A percentile compares a stretch with the other conserved stretches of the same genome.
These are phyloP conservation scores for Oryzias melastigma DNA, from an alignment of 2,113 vertebrate species.

Conservation along the genomic window DNA sequence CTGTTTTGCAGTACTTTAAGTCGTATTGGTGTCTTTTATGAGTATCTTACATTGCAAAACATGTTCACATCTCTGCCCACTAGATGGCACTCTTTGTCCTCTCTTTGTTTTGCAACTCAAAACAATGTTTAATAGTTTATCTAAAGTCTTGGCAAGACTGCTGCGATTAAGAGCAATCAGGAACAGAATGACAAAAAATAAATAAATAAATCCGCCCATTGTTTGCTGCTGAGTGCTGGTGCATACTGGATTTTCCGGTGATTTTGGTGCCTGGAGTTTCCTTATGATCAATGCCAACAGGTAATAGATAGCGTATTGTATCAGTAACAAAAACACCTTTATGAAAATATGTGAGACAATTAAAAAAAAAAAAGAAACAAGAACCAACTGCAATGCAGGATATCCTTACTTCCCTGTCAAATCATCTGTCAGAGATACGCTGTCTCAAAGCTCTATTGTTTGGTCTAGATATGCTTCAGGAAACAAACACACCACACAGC, in stretches of 20 bases:
- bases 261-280: conserved; percentile 28
- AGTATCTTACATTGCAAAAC: neutral
- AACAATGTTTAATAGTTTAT: neutral
- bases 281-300: conserved; percentile 13
- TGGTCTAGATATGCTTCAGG: conserved; percentile 47
- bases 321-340: conserved; percentile 1
- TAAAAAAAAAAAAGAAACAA: neutral
- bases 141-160: neutral
- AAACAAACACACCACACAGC: conserved; percentile 53
- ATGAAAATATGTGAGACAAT: conserved; percentile 2
- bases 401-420: conserved; percentile 40
- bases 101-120: neutral
- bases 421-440: conserved; percentile 22
- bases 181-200: neutral
- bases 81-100: conserved; percentile 17
- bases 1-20: neutral
- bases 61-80: conserved; percentile 4
- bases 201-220: neutral
- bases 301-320: conserved; percentile 38
- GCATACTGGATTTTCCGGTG: conserved; percentile 26
- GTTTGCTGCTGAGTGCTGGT: neutral
- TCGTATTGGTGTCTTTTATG: neutral
- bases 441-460: conserved; percentile 29
- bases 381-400: conserved; percentile 1
- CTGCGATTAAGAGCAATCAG: conserved; percentile 10